Percentiles rank a stretch among this genome's conserved stretches.
Evolutionary conservation across 35 echinoderm and acorn worm genomes (phyloP).

Genomic region (Acanthaster planci): DNA sequence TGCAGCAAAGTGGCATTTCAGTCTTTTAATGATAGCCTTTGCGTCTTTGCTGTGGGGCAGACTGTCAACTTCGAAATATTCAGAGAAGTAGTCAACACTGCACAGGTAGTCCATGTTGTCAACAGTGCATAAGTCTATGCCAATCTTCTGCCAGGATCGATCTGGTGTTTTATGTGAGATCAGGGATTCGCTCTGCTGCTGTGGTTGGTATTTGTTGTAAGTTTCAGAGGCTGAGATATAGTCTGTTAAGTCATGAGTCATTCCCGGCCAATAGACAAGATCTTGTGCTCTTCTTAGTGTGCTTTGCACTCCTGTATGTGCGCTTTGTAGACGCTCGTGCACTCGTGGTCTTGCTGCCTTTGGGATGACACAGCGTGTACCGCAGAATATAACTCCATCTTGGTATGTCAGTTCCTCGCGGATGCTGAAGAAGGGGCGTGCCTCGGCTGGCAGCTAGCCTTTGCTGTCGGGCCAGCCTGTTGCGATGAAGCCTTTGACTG

Average conservation of each 20-base stretch:
- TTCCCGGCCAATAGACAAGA: no score
- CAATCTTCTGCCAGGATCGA: conserved; percentile 76
- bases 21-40: conserved; percentile 15
- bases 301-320: conserved; percentile 55
- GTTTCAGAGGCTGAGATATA: conserved; percentile 30
- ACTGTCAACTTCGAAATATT: conserved; percentile 59
- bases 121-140: conserved; percentile 48
- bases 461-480: conserved; percentile 32
- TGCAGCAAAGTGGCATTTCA: conserved; percentile 57
- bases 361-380: conserved; percentile 58
- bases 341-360: background rate
- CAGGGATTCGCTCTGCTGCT: no score
- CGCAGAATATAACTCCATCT: conserved; percentile 50
- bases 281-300: conserved; percentile 70
- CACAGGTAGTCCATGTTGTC: conserved; percentile 66
- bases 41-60: conserved; percentile 44
- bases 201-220: conserved; percentile 31
- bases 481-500: background rate
- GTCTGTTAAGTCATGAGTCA: conserved; percentile 59
- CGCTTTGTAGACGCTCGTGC: background rate
- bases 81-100: conserved; percentile 67
- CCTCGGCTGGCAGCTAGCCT: background rate
- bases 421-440: conserved; percentile 30
- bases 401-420: conserved; percentile 36
- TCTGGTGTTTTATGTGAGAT: conserved; percentile 43